Conservation (phyloP, 2,797 vertebrate genomes). For the Neomorphus geoffroyi region DNA sequence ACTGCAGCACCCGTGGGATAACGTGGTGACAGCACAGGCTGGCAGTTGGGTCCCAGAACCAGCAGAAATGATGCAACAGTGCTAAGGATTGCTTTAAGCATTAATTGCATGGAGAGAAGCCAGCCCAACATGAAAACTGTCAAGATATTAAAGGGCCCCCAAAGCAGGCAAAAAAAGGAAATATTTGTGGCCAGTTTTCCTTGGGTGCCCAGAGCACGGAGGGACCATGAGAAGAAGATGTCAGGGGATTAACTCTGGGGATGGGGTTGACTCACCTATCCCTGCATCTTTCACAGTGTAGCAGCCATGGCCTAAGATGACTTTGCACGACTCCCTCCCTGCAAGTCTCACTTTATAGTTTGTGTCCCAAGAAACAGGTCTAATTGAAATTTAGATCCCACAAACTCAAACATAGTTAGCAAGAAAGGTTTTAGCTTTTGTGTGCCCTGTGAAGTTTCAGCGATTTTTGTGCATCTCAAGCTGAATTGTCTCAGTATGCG, state of each 20-base stretch:
- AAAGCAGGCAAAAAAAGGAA: not conserved
- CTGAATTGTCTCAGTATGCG: not conserved
- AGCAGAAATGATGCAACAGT: not conserved
- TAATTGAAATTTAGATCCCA: not conserved
- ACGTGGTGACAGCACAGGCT: accelerated
- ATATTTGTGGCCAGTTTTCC: not conserved
- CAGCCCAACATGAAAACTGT: not conserved
- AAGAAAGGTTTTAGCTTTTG: not conserved
- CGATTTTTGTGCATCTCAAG: conserved; percentile 14
- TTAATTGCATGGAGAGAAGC: not conserved
- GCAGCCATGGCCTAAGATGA: not conserved
- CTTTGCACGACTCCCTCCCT: conserved; percentile 30
- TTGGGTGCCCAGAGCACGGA: not conserved
- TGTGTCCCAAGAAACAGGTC: not conserved
- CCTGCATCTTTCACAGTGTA: not conserved
- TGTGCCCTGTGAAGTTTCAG: conserved; percentile 32
- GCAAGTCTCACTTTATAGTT: conserved; percentile 25
- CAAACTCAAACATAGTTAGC: not conserved
- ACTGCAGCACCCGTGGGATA: not conserved
- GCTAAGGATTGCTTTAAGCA: not conserved
- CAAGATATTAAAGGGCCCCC: not conserved
- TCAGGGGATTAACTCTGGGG: not conserved
- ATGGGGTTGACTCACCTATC: not conserved
- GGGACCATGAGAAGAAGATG: not conserved
- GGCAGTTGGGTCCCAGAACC: not conserved